Evolutionary conservation across 2,888 invertebrate species (phyloP).

Genomic region (Eupithecia centaureata): DNA sequence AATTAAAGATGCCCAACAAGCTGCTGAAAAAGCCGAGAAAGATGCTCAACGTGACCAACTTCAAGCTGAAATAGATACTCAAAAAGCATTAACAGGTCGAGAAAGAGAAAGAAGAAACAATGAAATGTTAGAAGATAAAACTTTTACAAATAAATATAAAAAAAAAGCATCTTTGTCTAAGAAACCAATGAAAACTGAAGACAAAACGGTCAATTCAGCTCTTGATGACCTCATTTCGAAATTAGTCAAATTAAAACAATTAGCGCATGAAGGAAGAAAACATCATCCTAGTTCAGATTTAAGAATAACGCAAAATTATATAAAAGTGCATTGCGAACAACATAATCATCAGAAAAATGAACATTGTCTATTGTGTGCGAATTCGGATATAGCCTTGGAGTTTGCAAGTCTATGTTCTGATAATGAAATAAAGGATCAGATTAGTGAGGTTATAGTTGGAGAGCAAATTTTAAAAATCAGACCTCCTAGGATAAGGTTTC

Average conservation of each 20-base stretch:
- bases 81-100: neutral
- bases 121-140: no score
- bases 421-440: neutral
- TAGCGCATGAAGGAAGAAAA: neutral
- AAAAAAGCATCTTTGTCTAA: neutral
- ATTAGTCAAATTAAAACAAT: neutral
- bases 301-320: neutral
- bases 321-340: neutral
- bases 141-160: no score
- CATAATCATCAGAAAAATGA: neutral
- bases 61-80: neutral
- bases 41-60: neutral
- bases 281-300: neutral
- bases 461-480: neutral
- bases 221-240: neutral
- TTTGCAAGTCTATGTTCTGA: neutral
- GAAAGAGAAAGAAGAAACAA: neutral
- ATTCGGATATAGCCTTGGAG: conserved; percentile 1
- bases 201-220: neutral
- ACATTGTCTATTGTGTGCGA: neutral
- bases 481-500: neutral
- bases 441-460: neutral
- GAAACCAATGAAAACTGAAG: neutral
- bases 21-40: neutral
- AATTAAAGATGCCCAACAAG: neutral